Conservation (phyloP, 2,797 vertebrate genomes). For the Ispidina lecontei region DNA sequence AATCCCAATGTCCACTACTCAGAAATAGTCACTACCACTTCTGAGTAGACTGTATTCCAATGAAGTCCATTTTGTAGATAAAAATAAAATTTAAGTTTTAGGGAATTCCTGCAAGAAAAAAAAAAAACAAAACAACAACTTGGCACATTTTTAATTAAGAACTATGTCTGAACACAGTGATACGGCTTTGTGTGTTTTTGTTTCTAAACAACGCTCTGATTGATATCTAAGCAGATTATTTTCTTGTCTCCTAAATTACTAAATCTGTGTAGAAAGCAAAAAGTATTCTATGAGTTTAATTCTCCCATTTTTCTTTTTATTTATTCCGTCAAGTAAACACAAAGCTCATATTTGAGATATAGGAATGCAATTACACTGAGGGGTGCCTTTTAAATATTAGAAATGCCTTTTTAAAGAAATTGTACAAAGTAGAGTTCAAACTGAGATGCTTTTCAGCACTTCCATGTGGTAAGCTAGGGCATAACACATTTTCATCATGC, state of each 20-base stretch:
- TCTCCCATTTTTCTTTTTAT: neutral
- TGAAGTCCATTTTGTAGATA: neutral
- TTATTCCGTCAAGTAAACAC: slow-evolving; percentile 19
- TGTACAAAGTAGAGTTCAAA: slow-evolving; percentile 34
- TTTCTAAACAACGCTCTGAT: neutral
- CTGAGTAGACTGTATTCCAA: neutral
- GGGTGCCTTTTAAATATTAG: neutral
- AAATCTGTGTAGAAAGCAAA: neutral
- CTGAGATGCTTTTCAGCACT: slow-evolving; percentile 74
- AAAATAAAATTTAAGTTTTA: neutral
- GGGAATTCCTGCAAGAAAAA: neutral
- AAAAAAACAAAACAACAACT: neutral
- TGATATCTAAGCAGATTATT: neutral
- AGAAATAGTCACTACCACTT: slow-evolving; percentile 38
- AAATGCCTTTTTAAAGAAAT: slow-evolving; percentile 7
- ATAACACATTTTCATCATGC: slow-evolving; percentile 75
- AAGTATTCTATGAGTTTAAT: neutral
- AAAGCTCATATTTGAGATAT: neutral
- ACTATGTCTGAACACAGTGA: neutral
- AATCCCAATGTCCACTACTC: neutral
- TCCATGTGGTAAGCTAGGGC: slow-evolving; percentile 70
- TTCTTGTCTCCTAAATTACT: neutral
- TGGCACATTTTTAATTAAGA: neutral
- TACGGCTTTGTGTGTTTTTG: neutral
- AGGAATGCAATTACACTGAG: neutral